Percentiles rank a stretch among this genome's conserved stretches.
Conservation (phyloP, 2,113 vertebrate genomes). For the Cyphomyrus discorhynchus region DNA sequence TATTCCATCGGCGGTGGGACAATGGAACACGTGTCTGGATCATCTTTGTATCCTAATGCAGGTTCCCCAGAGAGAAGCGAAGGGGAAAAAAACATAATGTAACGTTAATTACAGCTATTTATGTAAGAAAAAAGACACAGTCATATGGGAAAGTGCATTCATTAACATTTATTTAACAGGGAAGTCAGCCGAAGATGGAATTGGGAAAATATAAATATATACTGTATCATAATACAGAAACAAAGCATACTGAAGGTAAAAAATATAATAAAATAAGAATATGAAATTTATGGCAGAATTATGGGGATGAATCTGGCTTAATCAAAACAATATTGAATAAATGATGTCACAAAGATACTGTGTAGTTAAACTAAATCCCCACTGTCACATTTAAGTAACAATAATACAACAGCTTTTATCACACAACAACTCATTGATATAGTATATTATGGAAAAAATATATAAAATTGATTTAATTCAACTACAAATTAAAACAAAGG, state of each 20-base stretch:
- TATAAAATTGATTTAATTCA: background rate
- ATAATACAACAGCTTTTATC: background rate
- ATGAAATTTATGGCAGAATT: background rate
- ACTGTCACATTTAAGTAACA: constrained; percentile 5
- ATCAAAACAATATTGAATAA: constrained; percentile 1
- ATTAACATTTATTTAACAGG: constrained; percentile 49
- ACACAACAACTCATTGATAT: background rate
- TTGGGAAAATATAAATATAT: constrained; percentile 6
- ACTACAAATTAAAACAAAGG: background rate
- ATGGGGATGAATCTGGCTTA: background rate
- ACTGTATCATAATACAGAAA: constrained; percentile 12
- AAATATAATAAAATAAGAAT: constrained; percentile 12
- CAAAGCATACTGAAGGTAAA: constrained; percentile 5
- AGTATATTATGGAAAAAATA: background rate
- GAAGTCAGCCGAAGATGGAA: constrained; percentile 27
- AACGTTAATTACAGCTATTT: constrained; percentile 53
- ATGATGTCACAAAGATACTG: background rate
- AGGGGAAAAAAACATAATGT: constrained; percentile 26
- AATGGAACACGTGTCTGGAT: constrained; percentile 13
- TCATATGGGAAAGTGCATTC: constrained; percentile 46
- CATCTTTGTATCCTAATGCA: constrained; percentile 16
- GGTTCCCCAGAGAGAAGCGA: constrained; percentile 16
- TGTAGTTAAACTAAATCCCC: background rate
- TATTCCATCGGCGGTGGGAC: background rate
- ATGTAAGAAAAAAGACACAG: constrained; percentile 38